Percentiles rank a stretch among this genome's conserved stretches.
Evolutionary conservation across 2,113 vertebrate species (phyloP).

Genomic region (Rhodinocichla rosea): DNA sequence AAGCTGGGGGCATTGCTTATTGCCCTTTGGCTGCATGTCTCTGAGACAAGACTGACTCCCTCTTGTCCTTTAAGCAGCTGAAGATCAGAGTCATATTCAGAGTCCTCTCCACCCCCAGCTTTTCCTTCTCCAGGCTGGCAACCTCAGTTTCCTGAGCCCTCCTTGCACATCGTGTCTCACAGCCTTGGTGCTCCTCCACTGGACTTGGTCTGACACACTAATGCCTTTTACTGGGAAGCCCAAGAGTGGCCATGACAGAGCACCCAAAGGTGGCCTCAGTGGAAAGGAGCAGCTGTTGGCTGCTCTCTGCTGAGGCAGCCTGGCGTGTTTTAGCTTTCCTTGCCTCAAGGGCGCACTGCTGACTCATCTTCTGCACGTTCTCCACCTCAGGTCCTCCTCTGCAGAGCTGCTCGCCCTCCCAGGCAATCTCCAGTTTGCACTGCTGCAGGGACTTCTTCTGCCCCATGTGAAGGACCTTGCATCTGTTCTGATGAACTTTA

Average conservation of each 20-base stretch:
- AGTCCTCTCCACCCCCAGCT: neutral
- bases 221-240: neutral
- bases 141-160: neutral
- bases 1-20: neutral
- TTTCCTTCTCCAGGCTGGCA: neutral
- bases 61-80: neutral
- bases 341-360: conserved; percentile 60
- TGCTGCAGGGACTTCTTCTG: neutral
- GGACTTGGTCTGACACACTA: accelerated
- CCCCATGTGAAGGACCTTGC: neutral
- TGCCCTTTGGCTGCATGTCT: neutral
- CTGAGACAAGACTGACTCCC: neutral
- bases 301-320: neutral
- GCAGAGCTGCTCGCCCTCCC: neutral
- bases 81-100: neutral
- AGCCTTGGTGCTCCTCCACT: neutral
- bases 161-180: neutral
- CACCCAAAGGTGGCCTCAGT: neutral
- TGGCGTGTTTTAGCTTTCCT: neutral
- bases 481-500: neutral
- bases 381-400: neutral
- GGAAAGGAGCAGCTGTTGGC: neutral
- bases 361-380: neutral
- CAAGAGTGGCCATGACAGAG: neutral
- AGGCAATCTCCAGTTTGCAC: neutral